phyloP scores from a whole-genome alignment of 2,888 invertebrate species.

The Lochmaea crataegi region DNA sequence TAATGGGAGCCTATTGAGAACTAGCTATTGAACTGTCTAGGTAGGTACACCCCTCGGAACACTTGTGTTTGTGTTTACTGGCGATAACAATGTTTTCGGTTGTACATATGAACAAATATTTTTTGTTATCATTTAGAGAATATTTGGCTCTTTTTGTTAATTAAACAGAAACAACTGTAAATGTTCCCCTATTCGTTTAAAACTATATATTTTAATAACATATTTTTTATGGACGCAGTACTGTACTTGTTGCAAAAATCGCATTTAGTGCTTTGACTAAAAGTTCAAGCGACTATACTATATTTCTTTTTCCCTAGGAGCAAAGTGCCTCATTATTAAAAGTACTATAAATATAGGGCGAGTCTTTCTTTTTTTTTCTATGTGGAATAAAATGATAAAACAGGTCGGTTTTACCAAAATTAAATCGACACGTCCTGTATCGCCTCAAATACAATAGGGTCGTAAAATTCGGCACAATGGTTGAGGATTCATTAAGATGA shows the following conservation, averaged over 20 bases:
- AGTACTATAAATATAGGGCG: too few relatives aligned
- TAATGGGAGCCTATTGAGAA: constrained; percentile 27
- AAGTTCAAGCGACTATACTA: too few relatives aligned
- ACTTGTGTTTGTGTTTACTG: constrained; percentile 30
- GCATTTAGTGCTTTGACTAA: too few relatives aligned
- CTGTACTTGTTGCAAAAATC: background rate
- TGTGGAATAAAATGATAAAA: too few relatives aligned
- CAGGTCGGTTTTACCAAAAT: too few relatives aligned
- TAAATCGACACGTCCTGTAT: too few relatives aligned
- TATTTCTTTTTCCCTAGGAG: too few relatives aligned
- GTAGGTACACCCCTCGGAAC: constrained; percentile 20
- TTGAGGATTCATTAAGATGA: too few relatives aligned
- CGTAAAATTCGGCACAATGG: too few relatives aligned
- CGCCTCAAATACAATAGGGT: too few relatives aligned
- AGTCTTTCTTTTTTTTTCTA: too few relatives aligned
- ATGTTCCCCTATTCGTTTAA: background rate
- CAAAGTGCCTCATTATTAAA: too few relatives aligned
- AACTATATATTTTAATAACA: background rate
- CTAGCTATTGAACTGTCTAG: constrained; percentile 29
- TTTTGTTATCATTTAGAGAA: constrained; percentile 3
- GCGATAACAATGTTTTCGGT: constrained; percentile 27
- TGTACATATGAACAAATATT: constrained; percentile 32
- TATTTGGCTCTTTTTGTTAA: background rate
- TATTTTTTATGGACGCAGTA: background rate
- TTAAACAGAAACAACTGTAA: background rate